Base-by-base conservation (phyloP, 2,888 invertebrate genomes). In the Lochmaea crataegi region DNA sequence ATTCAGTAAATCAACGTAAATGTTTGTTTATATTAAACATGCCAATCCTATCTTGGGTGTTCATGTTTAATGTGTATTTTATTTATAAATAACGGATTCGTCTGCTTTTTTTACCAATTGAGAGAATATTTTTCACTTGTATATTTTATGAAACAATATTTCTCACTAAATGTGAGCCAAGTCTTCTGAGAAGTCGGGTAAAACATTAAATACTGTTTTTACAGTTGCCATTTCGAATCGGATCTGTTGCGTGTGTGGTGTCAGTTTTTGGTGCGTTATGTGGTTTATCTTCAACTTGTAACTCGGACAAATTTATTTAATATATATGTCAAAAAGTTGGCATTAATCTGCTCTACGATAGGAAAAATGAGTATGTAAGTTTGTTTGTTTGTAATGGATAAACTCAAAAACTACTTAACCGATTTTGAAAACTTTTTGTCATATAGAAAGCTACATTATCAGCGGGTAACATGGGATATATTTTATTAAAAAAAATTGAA, bases 21-120 rank as follows among this genome's bases (percentile, higher is more conserved):
- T 56, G 69, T 69, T 69, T 69, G 56, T 69, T 69, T 69, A 63
- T 53, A 10, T 69, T 45, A 45, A 53, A 22, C 18, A 26, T 63
- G 26, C 69, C 69, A 63, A 32, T 53, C 32, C 68, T 60, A 68
- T 68, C 26, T 26, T 60, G 56, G 45, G 48, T 61, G 51, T 63
- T 51, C 63, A 38, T 51, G 68, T 48, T n/a, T 5, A 32, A 67
- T 58, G 58, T 68, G 14, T 68, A 48, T 60, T 48, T 68, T 68
- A 53, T 69, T 63, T 11, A 38, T 41, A 56, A 65, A 65, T 32
- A 63, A 22, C 41, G 56, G 63, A 61, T 63, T 68, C 51, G 11
- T 45, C 41, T 69, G 63, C 63, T 63, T 69, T 67, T 68, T 69
- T 69, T 26, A 69, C 69, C 69, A 63, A 69, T 56, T 42, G 26